Percentiles rank a stretch among this genome's conserved stretches.
Conservation (phyloP, 1,140 invertebrate species). For the Melipona quadrifasciata region DNA sequence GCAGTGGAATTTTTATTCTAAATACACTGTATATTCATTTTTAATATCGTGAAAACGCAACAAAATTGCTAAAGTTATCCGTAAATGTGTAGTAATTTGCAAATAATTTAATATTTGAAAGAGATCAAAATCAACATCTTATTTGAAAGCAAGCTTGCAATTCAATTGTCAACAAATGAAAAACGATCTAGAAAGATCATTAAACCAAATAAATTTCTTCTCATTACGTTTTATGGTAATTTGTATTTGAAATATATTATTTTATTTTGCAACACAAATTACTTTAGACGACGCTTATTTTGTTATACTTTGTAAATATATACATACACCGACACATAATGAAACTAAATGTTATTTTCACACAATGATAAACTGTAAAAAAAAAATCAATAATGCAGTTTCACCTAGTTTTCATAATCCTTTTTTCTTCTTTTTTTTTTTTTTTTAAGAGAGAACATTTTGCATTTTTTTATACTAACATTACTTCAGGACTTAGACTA, state of each 20-base stretch:
- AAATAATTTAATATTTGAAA: neutral
- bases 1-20: neutral
- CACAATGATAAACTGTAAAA: constrained; percentile 4
- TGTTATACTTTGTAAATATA: neutral
- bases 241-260: neutral
- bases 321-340: neutral
- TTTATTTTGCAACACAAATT: neutral
- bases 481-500: neutral
- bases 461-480: neutral
- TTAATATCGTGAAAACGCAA: neutral
- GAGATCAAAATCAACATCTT: neutral
- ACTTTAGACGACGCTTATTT: constrained; percentile 1
- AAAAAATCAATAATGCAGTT: constrained; percentile 22
- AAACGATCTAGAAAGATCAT: neutral
- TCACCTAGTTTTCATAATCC: constrained; percentile 24
- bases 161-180: neutral
- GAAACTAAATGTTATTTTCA: neutral
- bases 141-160: neutral
- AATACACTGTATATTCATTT: neutral
- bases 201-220: neutral
- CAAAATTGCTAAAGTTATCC: neutral
- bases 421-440: neutral
- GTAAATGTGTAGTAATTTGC: neutral
- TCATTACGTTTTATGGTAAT: neutral
- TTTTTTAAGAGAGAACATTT: neutral